Base-by-base conservation (phyloP, 2,113 vertebrate species). In the Pygoscelis antarcticus region DNA sequence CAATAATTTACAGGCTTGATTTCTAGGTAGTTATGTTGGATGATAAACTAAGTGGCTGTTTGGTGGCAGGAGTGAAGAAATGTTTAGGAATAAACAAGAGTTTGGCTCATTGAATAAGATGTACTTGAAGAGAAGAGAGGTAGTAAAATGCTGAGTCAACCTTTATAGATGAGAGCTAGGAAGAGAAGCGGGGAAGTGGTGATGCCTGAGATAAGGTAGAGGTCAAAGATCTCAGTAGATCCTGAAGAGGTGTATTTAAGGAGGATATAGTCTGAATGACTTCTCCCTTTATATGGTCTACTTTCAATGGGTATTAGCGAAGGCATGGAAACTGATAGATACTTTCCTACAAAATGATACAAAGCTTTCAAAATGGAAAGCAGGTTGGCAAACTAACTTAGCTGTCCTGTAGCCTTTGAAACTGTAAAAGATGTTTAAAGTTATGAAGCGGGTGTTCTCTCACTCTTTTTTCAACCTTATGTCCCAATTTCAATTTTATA, bases 1-100 rank as follows among this genome's bases (percentile, higher is more conserved):
- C 69, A 90, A 11, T 85, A 94, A 34, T 64, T 75, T 62, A 65
- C 47, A 60, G n/a, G 13, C 36, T 96, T 89, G 69, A 78, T 96
- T 93, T 97, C 61, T 91, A 68, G 85, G n/a, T 79, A 61, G n/a
- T 90, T 93, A 80, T 29, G 36, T 75, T 75, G 80, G 82, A 83
- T 77, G 46, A 47, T 80, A 89, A 96, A 96, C 91, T 80, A 75
- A 87, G 13, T 83, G 23, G 7, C 25, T 87, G 20, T 47, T 58
- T 26, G 34, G 22, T 87, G 34, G 20, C 52, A 66, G 46, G 11
- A 82, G 5, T 26, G 11, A 85, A 83, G 32, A 75, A 52, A 19
- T 44, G 14, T 60, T 97, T 17, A 72, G 65, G 27, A 51, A 7
- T 76, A 64, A 85, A 54, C 7, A 75, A 47, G 46, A 58, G n/a